Evolutionary conservation across 2,113 vertebrate genomes (phyloP), one percentile per base, ranked within the genome.

Genomic region (Chaetura pelagica): DNA sequence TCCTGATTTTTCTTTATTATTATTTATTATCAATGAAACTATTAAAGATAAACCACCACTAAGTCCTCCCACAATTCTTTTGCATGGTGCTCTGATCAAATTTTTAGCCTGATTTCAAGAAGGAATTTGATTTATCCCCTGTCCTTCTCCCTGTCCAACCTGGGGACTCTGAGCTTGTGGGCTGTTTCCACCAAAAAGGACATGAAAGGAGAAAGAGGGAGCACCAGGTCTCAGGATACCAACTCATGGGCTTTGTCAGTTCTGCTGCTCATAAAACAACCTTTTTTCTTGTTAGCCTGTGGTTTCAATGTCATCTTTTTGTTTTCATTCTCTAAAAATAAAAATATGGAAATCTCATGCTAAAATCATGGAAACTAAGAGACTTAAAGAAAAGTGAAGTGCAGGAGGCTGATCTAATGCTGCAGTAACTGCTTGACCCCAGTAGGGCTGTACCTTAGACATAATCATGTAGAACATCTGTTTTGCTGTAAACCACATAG

Each of bases 171-270:
- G 46, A 87, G 64, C 14, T 48, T 17, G 4, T 20, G 49, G 20
- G 6, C 21, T 61, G 10, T 57, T 66, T 57, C 21, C 81, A 58
- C 9, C 40, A 84, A 8, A 2, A 0, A 4, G 54, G 44, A 57
- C 27, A 55, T 8, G 2, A 0, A 1, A 12, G 22, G 21, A 74
- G 5, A 10, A 74, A 4, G 6, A 5, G 44, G 34, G 7, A 67
- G 4, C 74, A 51, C 16, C 23, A 55, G 4, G 29, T 71, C 57
- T 74, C 1, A 0, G 18, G 21, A 17, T 58, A 48, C 14, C 1
- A 3, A 62, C 22, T 62, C 27, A 15, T 3, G 7, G 63, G 40
- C 8, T 81, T 57, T 10, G 4, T 10, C 67, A 54, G 67, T 30
- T 63, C 46, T 64, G 73, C 38, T 75, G 32, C 42, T 66, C 34